Evolutionary conservation across 2,113 vertebrate genomes (phyloP), one percentile per base, ranked within the genome.

Genomic region (Xenopus tropicalis): DNA sequence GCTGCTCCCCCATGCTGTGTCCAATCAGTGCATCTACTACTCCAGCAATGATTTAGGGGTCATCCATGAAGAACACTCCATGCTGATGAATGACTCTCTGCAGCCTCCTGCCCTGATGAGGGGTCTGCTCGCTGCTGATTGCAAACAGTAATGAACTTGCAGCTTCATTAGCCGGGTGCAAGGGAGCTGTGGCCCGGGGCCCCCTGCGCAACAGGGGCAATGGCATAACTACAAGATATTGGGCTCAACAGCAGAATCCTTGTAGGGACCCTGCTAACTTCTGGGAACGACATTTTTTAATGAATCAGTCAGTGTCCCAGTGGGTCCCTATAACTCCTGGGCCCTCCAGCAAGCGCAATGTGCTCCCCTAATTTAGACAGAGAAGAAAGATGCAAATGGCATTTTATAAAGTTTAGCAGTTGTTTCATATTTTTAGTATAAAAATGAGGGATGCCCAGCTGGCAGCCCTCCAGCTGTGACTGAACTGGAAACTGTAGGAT

Each of bases 1-100:
- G 77, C 72, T 78, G 86, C 85, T 85, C 29, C 29, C 85, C 86
- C 89, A 78, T 81, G 85, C 88, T 88, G 89, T 67, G 89, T 80
- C 87, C 85, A 90, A 92, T 92, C 91, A 91, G 86, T 72, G 84
- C 85, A 67, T 84, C 85, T 74, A 59, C 84, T 73, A 66, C 82
- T 71, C 83, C 78, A 25, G 80, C 84, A 79, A 80, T 80, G 87
- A 87, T 85, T 86, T 84, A 84, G 89, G 89, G 90, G 90, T 91
- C 88, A 89, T 78, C 87, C 86, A 72, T 82, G 84, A 87, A 83
- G 79, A 78, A 85, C 86, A 84, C 89, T 88, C 82, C 69, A 71
- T 64, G 81, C 84, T 90, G 90, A 89, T 87, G 89, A 88, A 87
- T 82, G 86, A 85, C 86, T 85, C 86, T 85, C 72, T 77, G 81